Conservation (phyloP, 2,888 invertebrate species). For the Lumbricus terrestris region DNA sequence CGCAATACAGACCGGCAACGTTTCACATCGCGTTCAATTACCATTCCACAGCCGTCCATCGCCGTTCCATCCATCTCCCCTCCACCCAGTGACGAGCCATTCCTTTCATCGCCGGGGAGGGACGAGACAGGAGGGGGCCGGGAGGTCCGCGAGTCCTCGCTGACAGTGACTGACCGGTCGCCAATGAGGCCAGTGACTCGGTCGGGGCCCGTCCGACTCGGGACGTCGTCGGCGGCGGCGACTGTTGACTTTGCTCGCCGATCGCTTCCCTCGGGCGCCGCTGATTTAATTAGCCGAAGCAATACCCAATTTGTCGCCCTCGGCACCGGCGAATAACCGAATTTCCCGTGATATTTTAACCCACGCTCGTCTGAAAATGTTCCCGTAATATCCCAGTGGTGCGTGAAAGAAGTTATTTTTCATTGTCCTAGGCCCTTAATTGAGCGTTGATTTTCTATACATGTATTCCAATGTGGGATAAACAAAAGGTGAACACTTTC, state of each 20-base stretch:
- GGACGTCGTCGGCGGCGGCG: not conserved
- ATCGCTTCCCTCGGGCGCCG: not conserved
- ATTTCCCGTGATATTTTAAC: not conserved
- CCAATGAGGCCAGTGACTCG: conserved; percentile 16
- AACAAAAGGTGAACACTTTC: no score
- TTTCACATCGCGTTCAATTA: not conserved
- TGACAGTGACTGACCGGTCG: conserved; percentile 13
- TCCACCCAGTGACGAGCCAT: not conserved
- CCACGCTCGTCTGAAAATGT: not conserved
- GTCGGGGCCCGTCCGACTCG: not conserved
- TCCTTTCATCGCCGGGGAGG: conserved; percentile 3
- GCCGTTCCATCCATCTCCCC: not conserved
- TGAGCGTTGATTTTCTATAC: no score
- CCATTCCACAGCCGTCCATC: not conserved
- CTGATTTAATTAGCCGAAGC: conserved; percentile 17
- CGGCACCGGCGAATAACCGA: not conserved
- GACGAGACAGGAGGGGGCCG: conserved; percentile 10
- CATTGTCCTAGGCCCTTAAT: no score
- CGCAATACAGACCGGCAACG: not conserved
- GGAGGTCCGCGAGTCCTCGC: not conserved
- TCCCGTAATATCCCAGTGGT: no score
- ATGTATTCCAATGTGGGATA: no score
- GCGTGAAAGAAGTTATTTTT: no score
- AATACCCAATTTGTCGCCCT: conserved; percentile 9
- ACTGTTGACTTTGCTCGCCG: conserved; percentile 15